phyloP scores from a whole-genome alignment of 2,113 vertebrate genomes.

The Poeciliopsis retropinna region DNA sequence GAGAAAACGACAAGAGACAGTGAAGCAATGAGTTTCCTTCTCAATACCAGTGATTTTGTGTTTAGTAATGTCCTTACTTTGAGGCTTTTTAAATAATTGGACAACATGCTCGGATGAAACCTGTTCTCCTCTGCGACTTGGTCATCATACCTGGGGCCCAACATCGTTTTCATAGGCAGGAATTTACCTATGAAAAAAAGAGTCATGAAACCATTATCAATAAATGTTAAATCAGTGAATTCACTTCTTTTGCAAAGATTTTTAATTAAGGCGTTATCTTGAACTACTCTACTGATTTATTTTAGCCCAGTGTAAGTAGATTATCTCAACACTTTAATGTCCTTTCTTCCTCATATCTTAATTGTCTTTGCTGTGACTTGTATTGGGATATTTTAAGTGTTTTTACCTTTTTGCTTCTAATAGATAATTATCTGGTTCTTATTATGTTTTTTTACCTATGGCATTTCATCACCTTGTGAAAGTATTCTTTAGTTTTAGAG shows the following conservation, averaged over 20 bases:
- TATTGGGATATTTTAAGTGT: background rate
- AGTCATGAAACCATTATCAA: background rate
- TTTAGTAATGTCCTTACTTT: constrained; percentile 82
- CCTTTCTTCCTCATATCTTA: background rate
- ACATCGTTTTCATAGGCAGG: constrained; percentile 98
- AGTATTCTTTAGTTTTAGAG: too few relatives aligned
- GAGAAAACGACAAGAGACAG: constrained; percentile 12
- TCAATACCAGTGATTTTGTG: background rate
- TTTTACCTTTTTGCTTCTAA: too few relatives aligned
- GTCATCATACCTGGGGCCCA: constrained; percentile 94
- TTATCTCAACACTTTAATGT: background rate
- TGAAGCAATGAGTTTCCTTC: background rate
- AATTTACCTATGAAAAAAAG: constrained; percentile 85
- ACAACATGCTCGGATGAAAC: constrained; percentile 96
- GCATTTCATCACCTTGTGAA: too few relatives aligned
- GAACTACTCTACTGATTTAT: background rate
- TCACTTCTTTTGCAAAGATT: background rate
- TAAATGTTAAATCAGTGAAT: background rate
- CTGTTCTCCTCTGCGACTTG: constrained; percentile 94
- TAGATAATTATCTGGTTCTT: too few relatives aligned
- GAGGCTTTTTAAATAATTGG: constrained; percentile 93
- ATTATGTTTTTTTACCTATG: too few relatives aligned
- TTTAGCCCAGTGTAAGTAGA: background rate
- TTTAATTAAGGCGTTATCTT: background rate
- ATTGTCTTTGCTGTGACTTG: background rate